phyloP scores from a whole-genome alignment of 2,797 vertebrate genomes.

The Poecile montanus region DNA sequence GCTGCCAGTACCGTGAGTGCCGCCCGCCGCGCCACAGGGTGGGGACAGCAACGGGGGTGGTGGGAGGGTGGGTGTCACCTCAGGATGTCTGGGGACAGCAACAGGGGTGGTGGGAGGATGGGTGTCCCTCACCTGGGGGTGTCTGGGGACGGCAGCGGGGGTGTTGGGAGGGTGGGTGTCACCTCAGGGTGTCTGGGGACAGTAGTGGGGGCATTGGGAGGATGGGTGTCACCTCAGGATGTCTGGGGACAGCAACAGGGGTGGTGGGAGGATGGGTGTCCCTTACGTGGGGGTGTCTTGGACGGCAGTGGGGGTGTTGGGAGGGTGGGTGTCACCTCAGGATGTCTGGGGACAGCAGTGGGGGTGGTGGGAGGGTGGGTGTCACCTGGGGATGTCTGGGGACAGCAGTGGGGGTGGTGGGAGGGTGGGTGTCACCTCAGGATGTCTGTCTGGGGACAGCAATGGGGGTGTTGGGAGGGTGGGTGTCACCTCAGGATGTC shows the following conservation, averaged over 20 bases:
- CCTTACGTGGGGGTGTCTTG: too few species aligned
- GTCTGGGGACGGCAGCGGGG: background rate
- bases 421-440: too few species aligned
- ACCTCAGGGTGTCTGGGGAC: background rate
- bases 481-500: background rate
- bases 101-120: rapidly evolving
- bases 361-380: rapidly evolving
- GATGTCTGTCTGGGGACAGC: too few species aligned
- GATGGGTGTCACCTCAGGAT: background rate
- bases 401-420: rapidly evolving
- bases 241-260: background rate
- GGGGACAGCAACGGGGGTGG: background rate
- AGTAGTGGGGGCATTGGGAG: rapidly evolving
- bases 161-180: rapidly evolving
- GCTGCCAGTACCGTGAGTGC: constrained; percentile 93
- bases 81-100: background rate
- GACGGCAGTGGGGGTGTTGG: rapidly evolving
- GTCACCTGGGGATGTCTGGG: too few species aligned
- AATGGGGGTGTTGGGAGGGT: rapidly evolving
- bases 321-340: too few species aligned
- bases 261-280: too few species aligned
- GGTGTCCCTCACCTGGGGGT: background rate
- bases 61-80: rapidly evolving
- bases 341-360: background rate
- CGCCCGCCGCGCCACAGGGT: background rate